phyloP scores from a whole-genome alignment of 1,140 invertebrate species.

The Andrena cerasifolii region DNA sequence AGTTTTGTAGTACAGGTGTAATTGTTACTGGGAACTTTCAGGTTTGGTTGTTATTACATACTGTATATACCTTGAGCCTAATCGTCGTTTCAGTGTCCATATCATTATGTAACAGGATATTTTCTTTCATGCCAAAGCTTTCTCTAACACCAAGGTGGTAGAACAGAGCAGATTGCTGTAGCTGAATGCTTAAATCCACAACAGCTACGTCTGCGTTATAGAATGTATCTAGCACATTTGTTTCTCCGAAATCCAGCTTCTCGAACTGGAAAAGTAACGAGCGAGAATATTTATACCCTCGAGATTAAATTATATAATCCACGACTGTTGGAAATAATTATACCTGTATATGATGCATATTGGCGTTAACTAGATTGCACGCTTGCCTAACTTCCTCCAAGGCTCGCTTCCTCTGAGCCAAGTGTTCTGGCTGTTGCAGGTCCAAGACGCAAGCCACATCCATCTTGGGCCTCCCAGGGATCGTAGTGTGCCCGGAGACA shows the following conservation, averaged over 20 bases:
- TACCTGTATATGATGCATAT: slow-evolving; percentile 92
- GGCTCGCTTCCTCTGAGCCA: slow-evolving; percentile 89
- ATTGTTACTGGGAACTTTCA: no score
- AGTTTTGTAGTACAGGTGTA: no score
- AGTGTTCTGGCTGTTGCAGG: slow-evolving; percentile 87
- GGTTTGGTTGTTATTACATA: no score
- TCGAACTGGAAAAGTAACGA: slow-evolving; percentile 87
- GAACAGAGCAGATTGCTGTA: slow-evolving; percentile 95
- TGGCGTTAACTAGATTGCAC: slow-evolving; percentile 89
- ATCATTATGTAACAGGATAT: slow-evolving; percentile 97
- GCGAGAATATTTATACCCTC: neutral
- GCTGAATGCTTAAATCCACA: slow-evolving; percentile 95
- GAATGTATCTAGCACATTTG: slow-evolving; percentile 92
- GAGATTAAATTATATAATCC: neutral
- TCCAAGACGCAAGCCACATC: slow-evolving; percentile 96
- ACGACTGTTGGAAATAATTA: neutral
- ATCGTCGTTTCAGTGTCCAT: slow-evolving; percentile 92
- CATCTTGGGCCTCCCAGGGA: slow-evolving; percentile 87
- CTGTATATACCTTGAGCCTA: slow-evolving; percentile 89
- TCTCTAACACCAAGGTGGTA: slow-evolving; percentile 99
- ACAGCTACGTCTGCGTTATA: slow-evolving; percentile 99
- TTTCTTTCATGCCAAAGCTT: slow-evolving; percentile 99
- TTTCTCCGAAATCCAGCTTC: slow-evolving; percentile 93
- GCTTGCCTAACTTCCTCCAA: slow-evolving; percentile 93
- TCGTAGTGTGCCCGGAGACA: slow-evolving; percentile 86